Base-by-base conservation (phyloP, 30 jellyfish, hydroid and myxozoan genomes). In the Hydractinia echinata region DNA sequence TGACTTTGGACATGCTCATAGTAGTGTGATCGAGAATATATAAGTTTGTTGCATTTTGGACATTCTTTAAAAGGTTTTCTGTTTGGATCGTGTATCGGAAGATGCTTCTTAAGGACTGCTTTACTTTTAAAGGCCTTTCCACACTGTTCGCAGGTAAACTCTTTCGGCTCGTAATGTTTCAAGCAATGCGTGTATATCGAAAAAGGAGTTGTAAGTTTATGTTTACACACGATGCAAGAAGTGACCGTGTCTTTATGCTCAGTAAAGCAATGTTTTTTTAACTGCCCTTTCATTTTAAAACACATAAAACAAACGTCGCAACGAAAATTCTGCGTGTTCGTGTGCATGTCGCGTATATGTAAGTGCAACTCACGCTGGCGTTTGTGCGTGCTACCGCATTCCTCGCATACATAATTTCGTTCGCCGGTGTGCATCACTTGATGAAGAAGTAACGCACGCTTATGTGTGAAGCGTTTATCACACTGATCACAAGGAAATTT, bases 251-350 rank as follows among this genome's bases (percentile, higher is more conserved):
- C 68, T 71, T 71, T 71, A 58, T 71, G 81, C 61, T 15, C 61
- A n/a, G 81, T 20, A 30, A 20, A 50, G n/a, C 81, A 71, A 15
- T 71, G 81, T n/a, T 39, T 20, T 19, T 71, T 71, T 10, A 71
- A 52, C n/a, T 20, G 55, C 10, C 55, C 55, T 15, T 71, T 71
- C 11, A 20, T 60, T 71, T 71, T 71, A 52, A 71, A 71, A 52
- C 81, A 71, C 51, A 20, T 60, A 71, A 71, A 71, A 52, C 81
- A 71, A 55, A 71, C 81, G 67, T 71, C 81, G n/a, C 81, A 71
- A 20, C 81, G 44, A 58, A 19, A 71, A 3, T 30, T 71, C 61
- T 71, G 55, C 18, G 55, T 50, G 53, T 48, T 60, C 67, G 81
- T 71, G 51, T 71, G 81, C 81, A 71, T 71, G 67, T 71, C 81